Evolutionary conservation across 37 sponge, comb jelly and placozoan genomes (phyloP).

Genomic region (Geodia barretti): DNA sequence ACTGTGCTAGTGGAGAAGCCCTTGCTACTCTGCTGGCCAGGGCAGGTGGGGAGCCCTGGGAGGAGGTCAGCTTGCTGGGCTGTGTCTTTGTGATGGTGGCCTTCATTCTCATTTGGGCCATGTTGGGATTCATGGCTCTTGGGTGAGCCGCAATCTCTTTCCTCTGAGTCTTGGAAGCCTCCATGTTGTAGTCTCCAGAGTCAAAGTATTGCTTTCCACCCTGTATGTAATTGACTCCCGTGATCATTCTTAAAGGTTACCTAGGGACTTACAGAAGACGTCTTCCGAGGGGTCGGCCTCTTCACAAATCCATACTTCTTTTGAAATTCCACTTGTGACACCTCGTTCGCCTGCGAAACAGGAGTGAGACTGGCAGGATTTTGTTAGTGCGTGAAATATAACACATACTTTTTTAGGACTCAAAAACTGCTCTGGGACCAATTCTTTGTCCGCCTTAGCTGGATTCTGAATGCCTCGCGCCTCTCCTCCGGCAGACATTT

Average conservation of each 20-base stretch:
- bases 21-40: neutral
- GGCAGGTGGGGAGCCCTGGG: neutral
- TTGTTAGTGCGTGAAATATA: no score
- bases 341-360: slow-evolving; percentile 19
- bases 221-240: slow-evolving; percentile 12
- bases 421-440: neutral
- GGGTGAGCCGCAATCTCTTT: slow-evolving; percentile 45
- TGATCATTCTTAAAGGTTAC: neutral
- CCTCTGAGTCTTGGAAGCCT: slow-evolving; percentile 8
- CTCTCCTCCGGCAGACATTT: no score
- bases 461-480: no score
- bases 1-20: neutral
- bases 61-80: slow-evolving; percentile 16
- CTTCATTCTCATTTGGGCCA: slow-evolving; percentile 24
- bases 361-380: no score
- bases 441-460: no score
- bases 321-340: slow-evolving; percentile 29
- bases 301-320: slow-evolving; percentile 37
- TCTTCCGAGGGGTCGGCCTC: slow-evolving; percentile 51
- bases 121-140: slow-evolving; percentile 30
- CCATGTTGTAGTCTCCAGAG: slow-evolving; percentile 81
- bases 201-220: slow-evolving; percentile 88
- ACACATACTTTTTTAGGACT: neutral
- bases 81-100: neutral
- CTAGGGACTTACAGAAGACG: slow-evolving; percentile 28